A percentile compares a stretch with the other conserved stretches of the same genome.
Evolutionary conservation across 2,888 invertebrate genomes (phyloP).

Genomic region (Habrosyne pyritoides): DNA sequence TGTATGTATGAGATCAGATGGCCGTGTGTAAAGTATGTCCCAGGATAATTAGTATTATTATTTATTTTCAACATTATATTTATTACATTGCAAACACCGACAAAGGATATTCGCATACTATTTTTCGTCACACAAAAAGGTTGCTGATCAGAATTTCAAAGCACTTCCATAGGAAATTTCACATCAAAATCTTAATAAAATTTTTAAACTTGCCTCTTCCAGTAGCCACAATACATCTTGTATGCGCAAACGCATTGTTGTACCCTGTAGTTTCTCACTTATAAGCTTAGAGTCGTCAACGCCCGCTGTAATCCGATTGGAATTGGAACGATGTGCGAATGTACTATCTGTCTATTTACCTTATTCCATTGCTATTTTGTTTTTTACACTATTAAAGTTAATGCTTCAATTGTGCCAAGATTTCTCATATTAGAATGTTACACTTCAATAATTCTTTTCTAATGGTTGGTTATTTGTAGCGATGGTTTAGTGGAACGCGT

Average conservation of each 20-base stretch:
- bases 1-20: no score
- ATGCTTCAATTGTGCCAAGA: not conserved
- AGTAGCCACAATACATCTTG: not conserved
- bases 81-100: no score
- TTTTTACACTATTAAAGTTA: not conserved
- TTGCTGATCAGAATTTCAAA: no score
- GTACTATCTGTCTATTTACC: not conserved
- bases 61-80: no score
- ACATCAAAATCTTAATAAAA: no score
- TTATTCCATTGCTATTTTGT: not conserved
- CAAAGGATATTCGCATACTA: no score
- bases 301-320: not conserved
- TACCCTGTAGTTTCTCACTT: constrained; percentile 27
- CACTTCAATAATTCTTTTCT: not conserved
- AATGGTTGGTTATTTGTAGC: no score
- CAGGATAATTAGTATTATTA: no score
- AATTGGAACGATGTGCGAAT: not conserved
- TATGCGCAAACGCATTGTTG: constrained; percentile 16
- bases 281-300: constrained; percentile 8
- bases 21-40: no score
- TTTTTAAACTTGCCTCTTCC: constrained; percentile 2
- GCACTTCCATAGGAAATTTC: no score
- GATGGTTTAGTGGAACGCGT: no score
- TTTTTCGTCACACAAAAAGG: no score
- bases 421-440: not conserved